These are phyloP conservation scores for Cyprinus carpio DNA, from an alignment of 2,113 vertebrate genomes.

Conservation along the genomic window DNA sequence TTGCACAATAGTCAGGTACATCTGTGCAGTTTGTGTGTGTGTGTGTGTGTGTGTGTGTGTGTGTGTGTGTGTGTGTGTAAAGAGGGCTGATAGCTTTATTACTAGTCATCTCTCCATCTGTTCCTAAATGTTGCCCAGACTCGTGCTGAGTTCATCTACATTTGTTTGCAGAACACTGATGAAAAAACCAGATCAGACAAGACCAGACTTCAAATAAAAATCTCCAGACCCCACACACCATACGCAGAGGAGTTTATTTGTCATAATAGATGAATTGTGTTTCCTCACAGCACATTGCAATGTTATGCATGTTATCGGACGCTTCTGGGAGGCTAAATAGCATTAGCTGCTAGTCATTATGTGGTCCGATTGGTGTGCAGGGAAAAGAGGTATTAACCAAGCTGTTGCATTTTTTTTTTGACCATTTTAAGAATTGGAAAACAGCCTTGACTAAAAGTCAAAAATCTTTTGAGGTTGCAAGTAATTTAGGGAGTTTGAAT, in stretches of 20 bases:
- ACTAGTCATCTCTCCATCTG: conserved; percentile 30
- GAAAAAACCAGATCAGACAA: conserved; percentile 32
- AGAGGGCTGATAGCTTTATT: conserved; percentile 23
- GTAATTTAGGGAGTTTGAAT: not conserved
- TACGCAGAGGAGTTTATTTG: conserved; percentile 12
- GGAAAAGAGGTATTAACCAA: conserved; percentile 7
- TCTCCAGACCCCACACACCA: conserved; percentile 20
- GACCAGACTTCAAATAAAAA: conserved; percentile 20
- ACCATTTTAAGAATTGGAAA: not conserved
- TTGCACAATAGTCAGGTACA: conserved; percentile 28
- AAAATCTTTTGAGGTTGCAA: not conserved
- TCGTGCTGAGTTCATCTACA: conserved; percentile 18
- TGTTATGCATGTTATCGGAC: not conserved
- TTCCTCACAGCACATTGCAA: not conserved
- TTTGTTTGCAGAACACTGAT: conserved; percentile 24
- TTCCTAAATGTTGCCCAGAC: conserved; percentile 30
- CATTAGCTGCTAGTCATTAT: not conserved
- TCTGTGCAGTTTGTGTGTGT: conserved; percentile 26
- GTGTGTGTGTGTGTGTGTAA: conserved; percentile 22
- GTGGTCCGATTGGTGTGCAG: conserved; percentile 4
- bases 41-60: conserved; percentile 27
- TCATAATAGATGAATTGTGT: conserved; percentile 1
- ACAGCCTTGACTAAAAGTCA: not conserved
- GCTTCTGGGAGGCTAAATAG: not conserved
- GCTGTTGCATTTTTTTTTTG: not conserved